Base-by-base conservation (phyloP, 2,797 vertebrate species). In the Megaceryle alcyon region DNA sequence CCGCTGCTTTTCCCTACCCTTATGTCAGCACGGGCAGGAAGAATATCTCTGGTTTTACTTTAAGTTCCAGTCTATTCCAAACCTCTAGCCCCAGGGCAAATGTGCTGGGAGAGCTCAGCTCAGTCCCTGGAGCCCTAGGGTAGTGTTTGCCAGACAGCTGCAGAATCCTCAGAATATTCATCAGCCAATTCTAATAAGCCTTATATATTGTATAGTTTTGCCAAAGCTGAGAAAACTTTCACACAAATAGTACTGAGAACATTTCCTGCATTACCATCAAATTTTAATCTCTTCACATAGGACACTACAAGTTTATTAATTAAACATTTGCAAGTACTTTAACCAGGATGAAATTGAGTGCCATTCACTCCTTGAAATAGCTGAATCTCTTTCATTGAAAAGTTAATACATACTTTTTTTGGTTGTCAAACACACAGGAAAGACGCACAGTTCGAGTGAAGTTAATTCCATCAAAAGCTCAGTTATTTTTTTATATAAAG, bases 251-350 rank as follows among this genome's bases (percentile, higher is more conserved):
- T 64, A 92, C 76, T 69, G 92, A 88, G 82, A 97, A 80, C 64
- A 64, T 60, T 91, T 96, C 91, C 94, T 86, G 91, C 69, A 77
- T 88, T 88, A 69, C 85, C 69, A 68, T 86, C 82, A 88, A 92
- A 91, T 68, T 78, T 86, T 85, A 64, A 89, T 84, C 72, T 91
- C 44, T 78, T 94, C 80, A 84, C 48, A 80, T 49, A 92, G 33
- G 65, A 86, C 57, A 69, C 56, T 85, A 61, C 37, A 86, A 86
- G 85, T 91, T 95, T 86, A 90, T 84, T 95, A 94, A 91, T 60
- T 82, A 87, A 96, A 95, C 76, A 89, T 92, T 91, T 94, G 86
- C 86, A 96, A 85, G 77, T 85, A 91, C 87, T 95, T 92, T 92
- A 94, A 94, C 81, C 44, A 85, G 76, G 84, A 93, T 71, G 94